phyloP scores from a whole-genome alignment of 2,113 vertebrate species.

The Cnemophilus loriae region DNA sequence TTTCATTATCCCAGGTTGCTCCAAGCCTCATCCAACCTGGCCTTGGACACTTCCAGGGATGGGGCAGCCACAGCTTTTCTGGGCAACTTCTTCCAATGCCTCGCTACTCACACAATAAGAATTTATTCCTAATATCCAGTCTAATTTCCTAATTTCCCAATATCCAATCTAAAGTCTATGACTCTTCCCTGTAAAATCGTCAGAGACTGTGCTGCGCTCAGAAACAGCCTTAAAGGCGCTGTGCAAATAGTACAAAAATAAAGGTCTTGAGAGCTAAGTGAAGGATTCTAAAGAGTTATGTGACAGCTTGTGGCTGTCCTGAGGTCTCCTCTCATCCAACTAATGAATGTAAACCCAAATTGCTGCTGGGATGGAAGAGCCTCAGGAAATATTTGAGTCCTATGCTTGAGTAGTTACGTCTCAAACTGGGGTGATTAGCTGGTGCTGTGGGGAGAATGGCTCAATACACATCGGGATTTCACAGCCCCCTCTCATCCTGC shows the following conservation, averaged over 20 bases:
- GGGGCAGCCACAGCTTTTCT: neutral
- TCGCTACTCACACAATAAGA: neutral
- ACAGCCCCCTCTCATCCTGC: neutral
- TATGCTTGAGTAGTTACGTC: neutral
- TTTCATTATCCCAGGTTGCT: neutral
- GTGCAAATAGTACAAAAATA: neutral
- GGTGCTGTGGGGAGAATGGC: neutral
- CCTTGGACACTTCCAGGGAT: neutral
- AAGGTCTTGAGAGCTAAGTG: neutral
- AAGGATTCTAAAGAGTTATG: neutral
- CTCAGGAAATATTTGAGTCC: neutral
- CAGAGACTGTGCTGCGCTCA: neutral
- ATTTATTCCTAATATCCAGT: neutral
- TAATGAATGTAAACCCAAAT: neutral
- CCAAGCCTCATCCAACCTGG: neutral
- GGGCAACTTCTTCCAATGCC: accelerated
- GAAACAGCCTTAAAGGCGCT: neutral
- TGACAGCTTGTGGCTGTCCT: neutral
- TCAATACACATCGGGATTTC: neutral
- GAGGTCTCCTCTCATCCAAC: neutral
- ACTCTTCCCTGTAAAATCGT: neutral
- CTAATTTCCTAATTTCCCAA: neutral
- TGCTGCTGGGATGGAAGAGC: neutral
- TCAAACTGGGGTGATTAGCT: neutral
- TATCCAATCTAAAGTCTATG: neutral